These are phyloP conservation scores for Micronycteris hirsuta DNA, from an alignment of 2,113 vertebrate genomes.

Conservation along the genomic window DNA sequence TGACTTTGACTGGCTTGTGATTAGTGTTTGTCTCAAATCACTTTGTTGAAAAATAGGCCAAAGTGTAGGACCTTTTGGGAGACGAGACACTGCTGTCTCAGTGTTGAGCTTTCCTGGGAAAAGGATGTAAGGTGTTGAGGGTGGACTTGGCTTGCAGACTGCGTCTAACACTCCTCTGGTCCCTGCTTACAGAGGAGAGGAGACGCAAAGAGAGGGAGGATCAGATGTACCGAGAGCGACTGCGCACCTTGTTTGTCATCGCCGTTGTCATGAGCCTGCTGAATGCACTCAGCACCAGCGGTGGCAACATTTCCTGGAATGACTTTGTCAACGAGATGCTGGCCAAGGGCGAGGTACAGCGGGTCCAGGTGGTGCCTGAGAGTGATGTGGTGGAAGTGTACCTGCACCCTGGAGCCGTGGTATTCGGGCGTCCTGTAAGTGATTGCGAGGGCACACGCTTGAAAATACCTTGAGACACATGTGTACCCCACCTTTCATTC, in stretches of 20 bases:
- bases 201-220: constrained; percentile 88
- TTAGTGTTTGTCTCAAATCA: neutral
- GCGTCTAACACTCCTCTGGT: neutral
- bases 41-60: neutral
- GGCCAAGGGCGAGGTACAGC: constrained; percentile 95
- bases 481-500: neutral
- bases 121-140: neutral
- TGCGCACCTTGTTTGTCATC: constrained; percentile 87
- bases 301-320: constrained; percentile 93
- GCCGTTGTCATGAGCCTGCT: constrained; percentile 87
- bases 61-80: rapidly evolving
- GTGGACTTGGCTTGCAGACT: neutral
- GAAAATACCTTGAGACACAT: neutral
- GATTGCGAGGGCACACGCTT: neutral
- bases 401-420: constrained; percentile 91
- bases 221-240: constrained; percentile 90
- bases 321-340: constrained; percentile 98
- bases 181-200: constrained; percentile 84
- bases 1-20: neutral
- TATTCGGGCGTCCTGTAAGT: constrained; percentile 93
- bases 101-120: neutral
- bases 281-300: constrained; percentile 81
- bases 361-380: constrained; percentile 93
- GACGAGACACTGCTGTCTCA: neutral
- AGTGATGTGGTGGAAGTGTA: constrained; percentile 93